Evolutionary conservation across 2,888 invertebrate genomes (phyloP), one percentile per base, ranked within the genome.

Genomic region (Erynnis tages): DNA sequence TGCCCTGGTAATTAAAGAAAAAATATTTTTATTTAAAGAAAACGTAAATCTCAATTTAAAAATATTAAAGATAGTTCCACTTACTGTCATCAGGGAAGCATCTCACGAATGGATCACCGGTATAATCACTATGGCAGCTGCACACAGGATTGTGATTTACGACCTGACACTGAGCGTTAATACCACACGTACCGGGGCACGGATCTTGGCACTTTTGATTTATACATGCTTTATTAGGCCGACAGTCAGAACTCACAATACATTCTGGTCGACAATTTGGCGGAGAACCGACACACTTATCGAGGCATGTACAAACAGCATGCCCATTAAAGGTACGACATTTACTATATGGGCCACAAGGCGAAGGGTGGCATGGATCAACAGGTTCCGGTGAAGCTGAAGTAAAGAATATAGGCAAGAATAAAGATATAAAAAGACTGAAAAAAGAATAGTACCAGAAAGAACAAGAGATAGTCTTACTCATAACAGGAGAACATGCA

Each of bases 81-180:
- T 92, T 92, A 93, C 93, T 91, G 82, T 91, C 90, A 73, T 91
- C 91, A 68, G 83, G 71, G 64, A 86, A 80, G 80, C 95, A 95
- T 79, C 93, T 92, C 63, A 91, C 91, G 69, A 95, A 95, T 13
- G 95, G 95, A 90, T 96, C 95, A 45, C 96, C 96, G 25, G 92
- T 90, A 65, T 91, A 94, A 50, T 92, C 92, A 43, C 82, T 82
- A 27, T 92, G 87, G 70, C 95, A 96, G 73, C 93, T 93, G 79
- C 95, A 95, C 65, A 95, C 92, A 2, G 95, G 95, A 71, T 93
- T 94, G 73, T 96, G 96, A 69, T 94, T 93, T 40, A 94, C 92
- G 44, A 95, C 94, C 86, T 93, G 93, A 72, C 96, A 96, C 65
- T 92, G 89, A 29, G 96, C 94, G 70, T 95, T 93, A 48, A 91